These are phyloP conservation scores for Cephus nigrinus DNA, from an alignment of 2,888 invertebrate genomes.

Conservation along the genomic window DNA sequence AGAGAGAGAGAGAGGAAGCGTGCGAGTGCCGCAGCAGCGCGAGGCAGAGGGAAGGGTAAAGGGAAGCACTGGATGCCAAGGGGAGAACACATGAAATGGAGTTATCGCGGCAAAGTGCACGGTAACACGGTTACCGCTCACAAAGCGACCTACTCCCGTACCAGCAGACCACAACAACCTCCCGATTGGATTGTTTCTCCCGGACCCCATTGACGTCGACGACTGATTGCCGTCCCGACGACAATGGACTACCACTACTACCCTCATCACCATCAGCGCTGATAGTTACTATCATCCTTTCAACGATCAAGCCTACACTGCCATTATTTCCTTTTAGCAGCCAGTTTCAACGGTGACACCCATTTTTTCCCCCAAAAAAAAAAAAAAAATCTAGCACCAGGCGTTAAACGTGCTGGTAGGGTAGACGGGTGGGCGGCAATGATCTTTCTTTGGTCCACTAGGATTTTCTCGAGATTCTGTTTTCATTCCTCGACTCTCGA, in stretches of 20 bases:
- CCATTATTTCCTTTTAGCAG: background rate
- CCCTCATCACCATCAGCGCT: background rate
- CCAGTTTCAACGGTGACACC: background rate
- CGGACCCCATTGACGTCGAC: slow-evolving; percentile 27
- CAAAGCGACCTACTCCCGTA: slow-evolving; percentile 49
- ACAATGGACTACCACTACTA: background rate
- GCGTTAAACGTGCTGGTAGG: background rate
- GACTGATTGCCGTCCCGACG: slow-evolving; percentile 32
- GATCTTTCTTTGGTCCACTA: background rate
- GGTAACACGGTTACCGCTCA: slow-evolving; percentile 62
- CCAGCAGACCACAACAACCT: slow-evolving; percentile 39
- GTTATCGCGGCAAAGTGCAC: slow-evolving; percentile 64
- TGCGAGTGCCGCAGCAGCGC: slow-evolving; percentile 3
- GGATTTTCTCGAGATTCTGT: background rate
- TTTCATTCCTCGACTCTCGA: background rate
- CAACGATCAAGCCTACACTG: background rate
- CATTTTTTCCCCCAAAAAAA: background rate
- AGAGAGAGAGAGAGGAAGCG: no score
- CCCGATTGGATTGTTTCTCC: slow-evolving; percentile 34
- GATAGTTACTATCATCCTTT: background rate
- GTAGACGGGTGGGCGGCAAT: background rate
- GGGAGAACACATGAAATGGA: slow-evolving; percentile 47
- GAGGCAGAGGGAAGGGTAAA: slow-evolving; percentile 16
- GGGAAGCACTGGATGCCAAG: slow-evolving; percentile 23
- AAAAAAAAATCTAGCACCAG: background rate